phyloP scores from a whole-genome alignment of 2,888 invertebrate genomes.

The Sarcophaga rosellei region DNA sequence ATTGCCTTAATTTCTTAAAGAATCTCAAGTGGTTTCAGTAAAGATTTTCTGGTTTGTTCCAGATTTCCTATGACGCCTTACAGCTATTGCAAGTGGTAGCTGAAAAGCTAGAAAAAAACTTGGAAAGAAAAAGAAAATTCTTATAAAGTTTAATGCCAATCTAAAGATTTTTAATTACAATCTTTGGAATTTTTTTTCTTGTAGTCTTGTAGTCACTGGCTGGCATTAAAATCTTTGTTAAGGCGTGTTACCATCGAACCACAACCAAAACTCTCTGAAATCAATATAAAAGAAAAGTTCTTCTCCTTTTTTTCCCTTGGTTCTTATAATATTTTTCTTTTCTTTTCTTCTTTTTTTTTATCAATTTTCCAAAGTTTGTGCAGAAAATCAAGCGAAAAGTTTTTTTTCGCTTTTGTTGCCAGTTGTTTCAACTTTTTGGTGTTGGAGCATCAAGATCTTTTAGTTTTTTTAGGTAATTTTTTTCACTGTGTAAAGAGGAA shows the following conservation, averaged over 20 bases:
- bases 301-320: slow-evolving; percentile 6
- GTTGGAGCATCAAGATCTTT: slow-evolving; percentile 47
- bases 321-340: background rate
- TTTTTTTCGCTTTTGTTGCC: slow-evolving; percentile 22
- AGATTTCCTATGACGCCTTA: slow-evolving; percentile 44
- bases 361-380: slow-evolving; percentile 63
- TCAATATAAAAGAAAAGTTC: slow-evolving; percentile 64
- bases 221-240: slow-evolving; percentile 60
- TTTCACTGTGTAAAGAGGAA: background rate
- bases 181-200: slow-evolving; percentile 40
- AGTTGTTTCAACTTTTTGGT: slow-evolving; percentile 40
- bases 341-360: slow-evolving; percentile 32
- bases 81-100: background rate
- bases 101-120: background rate
- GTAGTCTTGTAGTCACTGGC: slow-evolving; percentile 4
- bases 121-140: slow-evolving; percentile 33
- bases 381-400: slow-evolving; percentile 64
- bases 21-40: slow-evolving; percentile 61
- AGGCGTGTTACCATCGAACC: slow-evolving; percentile 59
- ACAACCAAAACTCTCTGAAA: slow-evolving; percentile 58
- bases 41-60: slow-evolving; percentile 62
- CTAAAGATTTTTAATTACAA: slow-evolving; percentile 68
- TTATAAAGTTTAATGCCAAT: slow-evolving; percentile 66
- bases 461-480: background rate
- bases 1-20: slow-evolving; percentile 61